Base-by-base conservation (phyloP, 2,888 invertebrate genomes). In the Sarcophaga caerulescens region DNA sequence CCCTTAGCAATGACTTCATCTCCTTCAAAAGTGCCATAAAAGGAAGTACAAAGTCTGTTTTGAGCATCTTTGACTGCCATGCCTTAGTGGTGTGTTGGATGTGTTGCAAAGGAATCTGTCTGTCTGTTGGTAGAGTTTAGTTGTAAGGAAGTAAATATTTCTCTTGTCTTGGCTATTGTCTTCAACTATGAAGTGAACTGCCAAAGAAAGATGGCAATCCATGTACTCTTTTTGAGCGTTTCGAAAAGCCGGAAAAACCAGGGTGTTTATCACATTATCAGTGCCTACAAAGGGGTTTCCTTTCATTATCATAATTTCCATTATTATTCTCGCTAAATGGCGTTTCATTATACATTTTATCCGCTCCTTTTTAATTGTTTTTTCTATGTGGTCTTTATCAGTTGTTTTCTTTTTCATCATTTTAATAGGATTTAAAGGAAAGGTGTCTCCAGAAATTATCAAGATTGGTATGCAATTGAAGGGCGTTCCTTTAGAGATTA, bases 101-200 rank as follows among this genome's bases (percentile, higher is more conserved):
- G 3, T 52, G 17, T 52, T 52, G 17, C 17, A 14, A 35, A 35
- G 8, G 35, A 35, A 52, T 52, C 17, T 52, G 12, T 52, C 17
- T 52, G 12, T 52, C 12, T 52, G 12, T 52, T 14, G 52, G 52
- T 4, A 52, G 52, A 52, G 52, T 68, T 47, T 66, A 12, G 59
- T 66, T 81, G 80, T 35, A 81, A 73, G 85, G 82, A 85, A 85
- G 71, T 81, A 74, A 70, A 70, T 62, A 71, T 60, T 80, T 57
- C 57, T 59, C 35, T 23, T 35, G 65, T 35, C 75, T 59, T 70
- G 65, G 68, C 80, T 70, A 79, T 76, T 80, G 71, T 66, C 66
- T 71, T 52, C 35, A 77, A 85, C 81, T 81, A 80, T 63, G 47
- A 21, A 25, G 35, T n/a, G 60, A 62, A 12, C 57, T 19, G 60